These are phyloP conservation scores for Byasa hedistus DNA, from an alignment of 2,888 invertebrate species.

Conservation along the genomic window DNA sequence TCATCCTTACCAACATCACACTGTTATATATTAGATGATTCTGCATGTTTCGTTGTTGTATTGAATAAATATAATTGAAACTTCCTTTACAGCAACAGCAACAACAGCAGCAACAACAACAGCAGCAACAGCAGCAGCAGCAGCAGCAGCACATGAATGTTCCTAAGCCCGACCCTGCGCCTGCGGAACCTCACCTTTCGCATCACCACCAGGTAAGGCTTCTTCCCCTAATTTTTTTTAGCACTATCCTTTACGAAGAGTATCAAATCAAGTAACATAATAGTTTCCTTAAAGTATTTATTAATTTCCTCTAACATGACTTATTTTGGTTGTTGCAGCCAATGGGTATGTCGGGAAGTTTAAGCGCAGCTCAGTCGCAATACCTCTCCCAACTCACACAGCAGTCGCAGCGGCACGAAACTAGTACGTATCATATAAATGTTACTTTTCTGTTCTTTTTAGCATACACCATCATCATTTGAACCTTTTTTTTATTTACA, in stretches of 20 bases:
- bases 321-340: slow-evolving; percentile 53
- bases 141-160: slow-evolving; percentile 31
- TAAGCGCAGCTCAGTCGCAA: slow-evolving; percentile 83
- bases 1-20: too few species aligned
- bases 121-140: slow-evolving; percentile 3
- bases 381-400: slow-evolving; percentile 79
- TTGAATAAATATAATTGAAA: too few species aligned
- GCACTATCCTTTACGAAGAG: too few species aligned
- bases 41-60: too few species aligned
- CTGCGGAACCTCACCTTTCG: slow-evolving; percentile 29
- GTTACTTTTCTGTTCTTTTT: neutral
- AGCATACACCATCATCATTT: too few species aligned
- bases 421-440: slow-evolving; percentile 45
- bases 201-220: slow-evolving; percentile 36
- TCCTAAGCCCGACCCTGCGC: slow-evolving; percentile 32
- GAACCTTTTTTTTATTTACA: too few species aligned
- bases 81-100: neutral
- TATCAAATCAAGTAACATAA: too few species aligned
- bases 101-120: slow-evolving; percentile 25
- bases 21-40: too few species aligned
- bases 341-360: slow-evolving; percentile 78
- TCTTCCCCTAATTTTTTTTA: too few species aligned
- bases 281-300: too few species aligned
- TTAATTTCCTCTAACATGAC: too few species aligned
- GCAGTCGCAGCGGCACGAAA: slow-evolving; percentile 67